Conservation (phyloP, 2,888 invertebrate genomes). For the Xestobium rufovillosum region DNA sequence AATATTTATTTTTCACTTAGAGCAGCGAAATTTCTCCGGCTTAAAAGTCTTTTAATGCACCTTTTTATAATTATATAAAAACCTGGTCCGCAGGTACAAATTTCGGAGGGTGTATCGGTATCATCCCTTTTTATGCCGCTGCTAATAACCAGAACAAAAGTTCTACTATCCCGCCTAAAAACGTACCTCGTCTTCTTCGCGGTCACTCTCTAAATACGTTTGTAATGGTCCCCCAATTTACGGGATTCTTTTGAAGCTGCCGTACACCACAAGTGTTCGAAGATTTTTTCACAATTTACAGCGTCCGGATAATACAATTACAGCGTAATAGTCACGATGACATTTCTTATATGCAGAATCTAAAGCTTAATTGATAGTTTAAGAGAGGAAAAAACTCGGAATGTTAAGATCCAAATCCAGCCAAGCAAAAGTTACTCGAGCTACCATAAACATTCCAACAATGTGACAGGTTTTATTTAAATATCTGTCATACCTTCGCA, state of each 20-base stretch:
- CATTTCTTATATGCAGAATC: slow-evolving; percentile 8
- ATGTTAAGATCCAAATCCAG: slow-evolving; percentile 30
- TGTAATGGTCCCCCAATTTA: slow-evolving; percentile 40
- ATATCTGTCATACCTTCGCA: slow-evolving; percentile 27
- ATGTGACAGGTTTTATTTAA: slow-evolving; percentile 35
- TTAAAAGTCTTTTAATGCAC: too few relatives aligned
- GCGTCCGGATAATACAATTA: too few relatives aligned
- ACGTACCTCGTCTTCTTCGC: slow-evolving; percentile 30
- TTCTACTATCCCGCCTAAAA: slow-evolving; percentile 36
- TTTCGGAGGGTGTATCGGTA: too few relatives aligned
- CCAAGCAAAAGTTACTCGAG: slow-evolving; percentile 28
- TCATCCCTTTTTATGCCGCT: slow-evolving; percentile 10
- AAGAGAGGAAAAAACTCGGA: slow-evolving; percentile 27
- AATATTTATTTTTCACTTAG: too few relatives aligned
- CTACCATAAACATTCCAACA: slow-evolving; percentile 30
- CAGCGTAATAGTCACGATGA: not conserved
- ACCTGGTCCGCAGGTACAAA: too few relatives aligned
- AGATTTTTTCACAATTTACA: too few relatives aligned
- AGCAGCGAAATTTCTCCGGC: too few relatives aligned
- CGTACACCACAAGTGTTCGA: too few relatives aligned
- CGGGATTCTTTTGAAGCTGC: slow-evolving; percentile 28
- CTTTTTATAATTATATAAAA: too few relatives aligned
- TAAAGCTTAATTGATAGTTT: slow-evolving; percentile 12
- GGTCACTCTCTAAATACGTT: slow-evolving; percentile 35
- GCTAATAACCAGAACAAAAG: slow-evolving; percentile 39